These are phyloP conservation scores for Pachycephala philippinensis DNA, from an alignment of 2,113 vertebrate species.

Conservation along the genomic window DNA sequence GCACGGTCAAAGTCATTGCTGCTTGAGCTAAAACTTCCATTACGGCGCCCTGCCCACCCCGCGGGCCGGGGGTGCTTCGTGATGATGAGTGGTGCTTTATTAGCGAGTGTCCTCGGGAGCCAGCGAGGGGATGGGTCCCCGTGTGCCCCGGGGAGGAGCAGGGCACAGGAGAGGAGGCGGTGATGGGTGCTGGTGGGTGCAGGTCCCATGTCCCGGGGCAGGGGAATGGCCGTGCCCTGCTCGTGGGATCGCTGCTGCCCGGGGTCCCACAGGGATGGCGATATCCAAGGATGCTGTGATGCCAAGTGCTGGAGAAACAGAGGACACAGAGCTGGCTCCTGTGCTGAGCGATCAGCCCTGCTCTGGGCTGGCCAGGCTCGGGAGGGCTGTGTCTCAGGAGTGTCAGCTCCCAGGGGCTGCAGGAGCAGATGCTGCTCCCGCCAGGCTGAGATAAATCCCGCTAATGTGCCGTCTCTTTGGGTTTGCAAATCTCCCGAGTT, in stretches of 20 bases:
- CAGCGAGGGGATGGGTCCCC: neutral
- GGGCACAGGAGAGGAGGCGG: neutral
- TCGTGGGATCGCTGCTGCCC: fast-evolving
- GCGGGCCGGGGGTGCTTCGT: neutral
- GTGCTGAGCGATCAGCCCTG: fast-evolving
- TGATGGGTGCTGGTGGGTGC: fast-evolving
- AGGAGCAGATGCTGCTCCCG: fast-evolving
- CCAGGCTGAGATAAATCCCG: neutral
- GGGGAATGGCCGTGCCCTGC: fast-evolving
- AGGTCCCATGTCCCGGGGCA: fast-evolving
- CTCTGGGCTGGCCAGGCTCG: neutral
- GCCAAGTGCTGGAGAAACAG: fast-evolving
- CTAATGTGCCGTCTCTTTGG: fast-evolving
- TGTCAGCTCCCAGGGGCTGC: neutral
- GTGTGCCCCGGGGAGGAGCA: neutral
- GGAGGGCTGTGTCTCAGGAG: neutral
- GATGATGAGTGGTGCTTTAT: neutral
- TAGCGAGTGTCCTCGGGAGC: neutral
- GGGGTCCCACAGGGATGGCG: fast-evolving
- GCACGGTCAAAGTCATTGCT: slow-evolving; percentile 61
- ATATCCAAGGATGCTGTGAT: fast-evolving
- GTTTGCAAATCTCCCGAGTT: neutral
- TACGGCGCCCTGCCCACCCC: neutral
- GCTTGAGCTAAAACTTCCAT: slow-evolving; percentile 64
- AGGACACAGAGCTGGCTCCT: fast-evolving